Evolutionary conservation across 53 echinoderm and acorn worm genomes (phyloP).

Genomic region (Holothuria leucospilota): DNA sequence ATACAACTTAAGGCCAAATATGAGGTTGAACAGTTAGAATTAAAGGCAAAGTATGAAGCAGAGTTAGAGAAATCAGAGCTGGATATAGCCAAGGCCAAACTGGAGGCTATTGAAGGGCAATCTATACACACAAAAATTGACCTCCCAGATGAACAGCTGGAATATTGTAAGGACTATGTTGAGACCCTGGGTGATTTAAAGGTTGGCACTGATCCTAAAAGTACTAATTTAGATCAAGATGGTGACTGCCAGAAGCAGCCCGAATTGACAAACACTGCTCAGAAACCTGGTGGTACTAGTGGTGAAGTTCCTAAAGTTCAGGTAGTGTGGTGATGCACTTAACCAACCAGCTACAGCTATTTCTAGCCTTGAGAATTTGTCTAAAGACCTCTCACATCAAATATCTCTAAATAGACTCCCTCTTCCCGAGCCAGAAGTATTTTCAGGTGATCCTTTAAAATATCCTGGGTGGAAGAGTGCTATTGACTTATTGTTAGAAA

Average conservation of each 20-base stretch:
- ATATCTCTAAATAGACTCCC: slow-evolving; percentile 3
- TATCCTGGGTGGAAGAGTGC: slow-evolving; percentile 13
- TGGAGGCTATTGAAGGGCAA: not conserved
- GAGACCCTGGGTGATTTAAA: slow-evolving; percentile 10
- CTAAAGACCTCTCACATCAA: not conserved
- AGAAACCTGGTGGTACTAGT: not conserved
- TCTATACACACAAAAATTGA: not conserved
- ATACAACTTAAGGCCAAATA: not conserved
- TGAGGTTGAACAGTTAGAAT: slow-evolving; percentile 4
- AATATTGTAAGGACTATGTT: too few relatives aligned
- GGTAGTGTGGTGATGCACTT: not conserved
- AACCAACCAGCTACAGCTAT: too few relatives aligned
- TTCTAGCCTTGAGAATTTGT: too few relatives aligned
- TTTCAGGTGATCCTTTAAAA: too few relatives aligned
- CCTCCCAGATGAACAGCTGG: not conserved
- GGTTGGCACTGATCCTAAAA: too few relatives aligned
- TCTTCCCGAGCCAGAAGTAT: not conserved
- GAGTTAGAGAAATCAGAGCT: not conserved
- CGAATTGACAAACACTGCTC: too few relatives aligned
- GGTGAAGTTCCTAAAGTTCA: not conserved
- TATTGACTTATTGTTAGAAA: slow-evolving; percentile 8
- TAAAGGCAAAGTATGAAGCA: not conserved
- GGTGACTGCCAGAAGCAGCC: too few relatives aligned
- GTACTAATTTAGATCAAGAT: too few relatives aligned
- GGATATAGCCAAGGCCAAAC: not conserved